Evolutionary conservation across 2,888 invertebrate species (phyloP), one percentile per base, ranked within the genome.

Genomic region (Drosophila anceps): DNA sequence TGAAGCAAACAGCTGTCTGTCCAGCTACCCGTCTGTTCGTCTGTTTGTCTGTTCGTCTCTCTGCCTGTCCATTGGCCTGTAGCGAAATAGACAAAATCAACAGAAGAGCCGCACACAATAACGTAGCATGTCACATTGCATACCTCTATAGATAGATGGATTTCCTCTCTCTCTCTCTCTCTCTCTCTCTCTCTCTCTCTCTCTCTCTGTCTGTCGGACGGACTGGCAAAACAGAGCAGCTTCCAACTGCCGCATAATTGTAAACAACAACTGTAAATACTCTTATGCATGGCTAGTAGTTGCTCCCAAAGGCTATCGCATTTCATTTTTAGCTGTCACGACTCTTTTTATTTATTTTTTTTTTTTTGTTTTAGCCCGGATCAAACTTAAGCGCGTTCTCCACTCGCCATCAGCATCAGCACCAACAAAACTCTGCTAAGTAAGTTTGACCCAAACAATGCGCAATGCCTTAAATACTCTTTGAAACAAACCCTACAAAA

Each of bases 1-100:
- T 89, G 90, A 90, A 90, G 89, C 91, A 87, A 90, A 81, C 90
- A 89, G 81, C 81, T 80, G 82, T 65, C 70, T 33, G 41, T 62
- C 54, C 31, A 43, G 10, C 43, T 61, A 53, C 44, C 55, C 20
- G 46, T 54, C 46, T 18, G 43, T 24, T 35, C 8, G 35, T 24
- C 43, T 55, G 63, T 33, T 44, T 20, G 50, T 58, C 46, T 15
- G 41, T 43, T 44, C 4, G 43, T 62, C 50, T n/a, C 46, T 24
- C 24, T 12, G 46, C 57, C 61, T 60, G 66, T 69, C 71, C 72
- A 61, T 68, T 90, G 70, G 87, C 89, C 84, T 69, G 79, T 61
- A 89, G 85, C 80, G 63, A 76, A 87, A 88, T 85, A 82, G 88
- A 69, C 86, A 90, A 88, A 90, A 79, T 88, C 83, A 85, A 90